phyloP scores from a whole-genome alignment of 92 coral and sea anemone species.

The Heteractis magnifica region DNA sequence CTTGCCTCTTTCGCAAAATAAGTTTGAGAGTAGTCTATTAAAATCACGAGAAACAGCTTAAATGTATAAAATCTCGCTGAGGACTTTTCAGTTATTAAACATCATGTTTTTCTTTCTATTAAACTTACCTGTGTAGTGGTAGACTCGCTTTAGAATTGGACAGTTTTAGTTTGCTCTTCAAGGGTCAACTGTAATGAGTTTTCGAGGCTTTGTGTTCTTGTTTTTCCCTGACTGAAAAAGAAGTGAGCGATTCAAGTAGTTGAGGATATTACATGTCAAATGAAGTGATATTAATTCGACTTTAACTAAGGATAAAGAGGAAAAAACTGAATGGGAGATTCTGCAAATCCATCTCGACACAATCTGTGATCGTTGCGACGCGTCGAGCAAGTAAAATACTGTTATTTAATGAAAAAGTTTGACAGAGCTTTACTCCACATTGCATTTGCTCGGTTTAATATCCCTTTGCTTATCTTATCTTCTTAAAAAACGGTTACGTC shows the following conservation, averaged over 20 bases:
- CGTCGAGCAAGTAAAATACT: neutral
- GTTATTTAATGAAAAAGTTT: neutral
- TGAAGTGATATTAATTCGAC: neutral
- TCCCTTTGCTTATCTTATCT: neutral
- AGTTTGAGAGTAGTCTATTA: no score
- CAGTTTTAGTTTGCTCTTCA: neutral
- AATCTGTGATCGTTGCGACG: neutral
- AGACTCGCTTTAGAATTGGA: neutral
- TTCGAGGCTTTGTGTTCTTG: neutral
- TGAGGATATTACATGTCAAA: neutral
- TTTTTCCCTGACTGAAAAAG: neutral
- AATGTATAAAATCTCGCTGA: no score
- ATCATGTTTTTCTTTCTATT: neutral
- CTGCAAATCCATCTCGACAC: neutral
- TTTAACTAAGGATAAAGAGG: neutral
- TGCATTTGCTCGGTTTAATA: neutral
- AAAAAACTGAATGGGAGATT: neutral
- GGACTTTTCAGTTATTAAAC: no score
- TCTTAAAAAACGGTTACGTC: neutral
- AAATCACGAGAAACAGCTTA: no score
- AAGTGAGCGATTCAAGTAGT: neutral
- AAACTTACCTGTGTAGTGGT: neutral
- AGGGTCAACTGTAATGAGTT: neutral
- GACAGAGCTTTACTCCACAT: neutral
- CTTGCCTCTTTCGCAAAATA: no score